These are phyloP conservation scores for Schlechtendalia chinensis DNA, from an alignment of 1,140 invertebrate genomes.

Conservation along the genomic window DNA sequence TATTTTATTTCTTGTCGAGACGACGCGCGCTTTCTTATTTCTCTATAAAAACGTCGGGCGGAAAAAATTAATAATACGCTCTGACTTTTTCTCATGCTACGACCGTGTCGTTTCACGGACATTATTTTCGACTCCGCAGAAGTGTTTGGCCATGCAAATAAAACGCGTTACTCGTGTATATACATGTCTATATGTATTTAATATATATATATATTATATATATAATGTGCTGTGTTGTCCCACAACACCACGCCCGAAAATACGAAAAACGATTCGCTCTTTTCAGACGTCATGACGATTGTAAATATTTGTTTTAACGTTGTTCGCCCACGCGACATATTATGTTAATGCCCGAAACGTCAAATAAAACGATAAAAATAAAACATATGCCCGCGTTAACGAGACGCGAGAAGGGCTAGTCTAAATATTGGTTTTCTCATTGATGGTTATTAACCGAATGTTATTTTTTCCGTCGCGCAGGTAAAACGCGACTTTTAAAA, in stretches of 20 bases:
- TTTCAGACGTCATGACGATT: neutral
- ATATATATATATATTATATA: no score
- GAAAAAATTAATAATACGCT: conserved; percentile 20
- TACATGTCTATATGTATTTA: neutral
- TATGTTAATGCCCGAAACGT: neutral
- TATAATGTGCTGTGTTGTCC: no score
- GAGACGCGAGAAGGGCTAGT: neutral
- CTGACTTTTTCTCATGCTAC: neutral
- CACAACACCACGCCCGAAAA: neutral
- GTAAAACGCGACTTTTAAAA: no score
- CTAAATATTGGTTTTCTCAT: neutral
- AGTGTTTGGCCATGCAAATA: neutral
- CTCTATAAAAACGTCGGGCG: neutral
- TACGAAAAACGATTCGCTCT: neutral
- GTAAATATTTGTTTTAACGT: conserved; percentile 7
- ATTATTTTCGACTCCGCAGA: neutral
- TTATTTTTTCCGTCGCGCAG: no score
- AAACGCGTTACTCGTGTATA: neutral
- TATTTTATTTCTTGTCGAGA: neutral
- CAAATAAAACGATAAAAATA: neutral
- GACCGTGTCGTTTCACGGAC: neutral
- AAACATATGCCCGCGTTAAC: neutral
- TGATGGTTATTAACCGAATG: neutral
- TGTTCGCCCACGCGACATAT: neutral
- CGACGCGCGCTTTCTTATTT: neutral